A percentile compares a stretch with the other conserved stretches of the same genome.
These are phyloP conservation scores for Platyscapa corneri DNA, from an alignment of 1,140 invertebrate genomes.

Conservation along the genomic window DNA sequence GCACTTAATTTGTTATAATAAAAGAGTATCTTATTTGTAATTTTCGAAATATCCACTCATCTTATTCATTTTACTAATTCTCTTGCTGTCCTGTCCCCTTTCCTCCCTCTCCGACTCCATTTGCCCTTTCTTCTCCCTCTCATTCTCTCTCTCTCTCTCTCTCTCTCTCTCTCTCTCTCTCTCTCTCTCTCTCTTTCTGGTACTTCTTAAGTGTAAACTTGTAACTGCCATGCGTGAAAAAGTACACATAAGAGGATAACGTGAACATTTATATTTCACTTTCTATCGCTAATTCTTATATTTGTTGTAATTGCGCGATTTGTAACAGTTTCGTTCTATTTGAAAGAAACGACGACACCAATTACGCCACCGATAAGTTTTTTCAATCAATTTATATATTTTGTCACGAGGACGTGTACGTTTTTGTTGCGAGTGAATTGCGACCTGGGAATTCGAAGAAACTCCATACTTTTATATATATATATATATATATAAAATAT, in stretches of 20 bases:
- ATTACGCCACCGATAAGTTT: not conserved
- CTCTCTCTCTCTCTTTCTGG: not conserved
- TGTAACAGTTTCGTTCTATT: not conserved
- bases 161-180: too few species aligned
- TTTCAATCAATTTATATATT: slow-evolving; percentile 21
- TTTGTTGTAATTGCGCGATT: not conserved
- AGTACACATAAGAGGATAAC: not conserved
- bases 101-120: not conserved
- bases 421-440: not conserved
- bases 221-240: slow-evolving; percentile 44
- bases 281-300: slow-evolving; percentile 9
- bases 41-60: not conserved
- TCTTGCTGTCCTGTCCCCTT: not conserved
- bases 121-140: too few species aligned
- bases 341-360: slow-evolving; percentile 6
- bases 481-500: not conserved
- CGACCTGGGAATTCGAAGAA: not conserved
- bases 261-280: not conserved
- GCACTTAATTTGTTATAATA: not conserved
- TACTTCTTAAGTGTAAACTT: slow-evolving; percentile 39
- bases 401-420: not conserved
- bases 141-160: too few species aligned
- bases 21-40: slow-evolving; percentile 1
- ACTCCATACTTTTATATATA: slow-evolving; percentile 13
- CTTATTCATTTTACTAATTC: not conserved